phyloP scores from a whole-genome alignment of 2,888 invertebrate genomes.

The Zele albiditarsus region DNA sequence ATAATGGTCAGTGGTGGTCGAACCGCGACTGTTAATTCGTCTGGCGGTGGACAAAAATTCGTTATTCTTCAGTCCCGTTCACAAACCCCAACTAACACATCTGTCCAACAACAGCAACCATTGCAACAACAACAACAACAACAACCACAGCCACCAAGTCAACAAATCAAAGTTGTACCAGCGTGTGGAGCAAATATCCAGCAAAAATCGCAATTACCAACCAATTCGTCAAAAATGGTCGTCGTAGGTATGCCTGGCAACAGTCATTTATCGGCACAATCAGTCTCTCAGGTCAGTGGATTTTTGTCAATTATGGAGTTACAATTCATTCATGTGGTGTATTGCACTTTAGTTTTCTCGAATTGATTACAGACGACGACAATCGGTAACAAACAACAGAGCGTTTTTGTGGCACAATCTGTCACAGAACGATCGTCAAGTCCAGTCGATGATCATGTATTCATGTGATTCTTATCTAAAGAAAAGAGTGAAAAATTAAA shows the following conservation, averaged over 20 bases:
- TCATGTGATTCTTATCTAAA: conserved; percentile 57
- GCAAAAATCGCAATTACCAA: conserved; percentile 63
- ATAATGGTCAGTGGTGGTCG: conserved; percentile 74
- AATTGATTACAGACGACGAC: conserved; percentile 57
- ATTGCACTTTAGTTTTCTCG: conserved; percentile 37
- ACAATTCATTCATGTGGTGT: background rate
- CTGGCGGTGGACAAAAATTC: conserved; percentile 64
- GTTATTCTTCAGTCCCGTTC: conserved; percentile 69
- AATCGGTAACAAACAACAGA: conserved; percentile 60
- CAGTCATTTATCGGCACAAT: conserved; percentile 63
- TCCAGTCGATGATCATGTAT: conserved; percentile 65
- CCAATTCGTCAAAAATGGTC: conserved; percentile 69
- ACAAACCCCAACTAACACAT: conserved; percentile 63
- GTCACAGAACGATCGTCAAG: conserved; percentile 62
- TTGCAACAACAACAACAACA: conserved; percentile 44
- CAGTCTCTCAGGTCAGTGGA: conserved; percentile 64
- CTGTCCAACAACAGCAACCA: conserved; percentile 29
- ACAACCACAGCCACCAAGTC: conserved; percentile 32
- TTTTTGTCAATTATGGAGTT: background rate
- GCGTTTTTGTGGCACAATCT: conserved; percentile 62
- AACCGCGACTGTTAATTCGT: conserved; percentile 60
- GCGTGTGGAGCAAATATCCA: conserved; percentile 58
- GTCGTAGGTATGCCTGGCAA: conserved; percentile 73
- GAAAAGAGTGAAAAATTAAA: background rate
- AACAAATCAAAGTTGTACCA: conserved; percentile 46